Evolutionary conservation across 1,140 invertebrate genomes (phyloP), one percentile per base, ranked within the genome.

Genomic region (Bursaphelenchus mucronatus): DNA sequence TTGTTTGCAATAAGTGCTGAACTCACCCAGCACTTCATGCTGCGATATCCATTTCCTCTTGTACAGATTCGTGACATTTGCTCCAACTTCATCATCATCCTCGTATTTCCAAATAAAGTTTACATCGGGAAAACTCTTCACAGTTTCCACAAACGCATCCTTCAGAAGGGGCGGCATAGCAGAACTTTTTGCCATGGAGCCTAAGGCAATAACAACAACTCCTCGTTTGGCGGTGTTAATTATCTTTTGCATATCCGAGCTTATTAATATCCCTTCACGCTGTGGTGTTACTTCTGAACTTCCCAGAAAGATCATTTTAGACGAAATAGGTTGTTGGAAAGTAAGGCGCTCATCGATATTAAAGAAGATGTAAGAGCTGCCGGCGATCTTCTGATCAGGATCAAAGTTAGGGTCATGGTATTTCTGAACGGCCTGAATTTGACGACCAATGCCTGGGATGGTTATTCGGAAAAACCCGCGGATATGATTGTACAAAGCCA

Each of bases 71-170:
- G 53, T 13, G 13, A 30, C 2, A n/a, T 44, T 21, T 30, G n/a
- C 53, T n/a, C n/a, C n/a, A 40, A 44, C 64, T 7, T 46, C 15
- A 40, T 49, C 67, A 40, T 59, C 49, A 21, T n/a, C 6, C 19
- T 66, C 47, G 44, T 44, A 70, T 17, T 73, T 67, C 72, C 67
- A 74, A 41, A 70, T 52, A 39, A 74, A 70, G 13, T 30, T 56
- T 50, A 63, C 49, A 40, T 68, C 46, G 8, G 71, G 53, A 61
- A 70, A 59, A 3, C 19, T n/a, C 47, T 2, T 21, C 40, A 70
- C 68, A 13, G 51, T n/a, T 39, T 69, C 17, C 19, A 73, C 15
- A 44, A 74, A 61, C 10, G 17, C 44, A 11, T 67, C 44, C 19
- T 64, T 52, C 13, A 68, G 40, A 21, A 46, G 17, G 13, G 10